Evolutionary conservation across 2,113 vertebrate species (phyloP).

Genomic region (Synodontis membranacea): DNA sequence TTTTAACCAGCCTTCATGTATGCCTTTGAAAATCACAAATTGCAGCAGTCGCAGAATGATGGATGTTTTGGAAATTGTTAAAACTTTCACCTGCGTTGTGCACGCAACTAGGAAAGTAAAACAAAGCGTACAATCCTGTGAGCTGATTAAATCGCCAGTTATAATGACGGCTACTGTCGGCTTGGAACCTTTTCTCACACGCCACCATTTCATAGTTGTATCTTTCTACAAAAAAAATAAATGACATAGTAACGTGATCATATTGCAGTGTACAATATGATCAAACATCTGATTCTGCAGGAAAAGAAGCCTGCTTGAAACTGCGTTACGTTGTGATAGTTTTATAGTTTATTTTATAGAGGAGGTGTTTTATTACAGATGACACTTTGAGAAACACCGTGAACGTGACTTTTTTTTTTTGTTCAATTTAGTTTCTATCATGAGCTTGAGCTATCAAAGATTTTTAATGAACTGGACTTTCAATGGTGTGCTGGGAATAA

Average conservation of each 20-base stretch:
- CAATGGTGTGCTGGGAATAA: background rate
- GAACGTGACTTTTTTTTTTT: background rate
- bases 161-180: constrained; percentile 3
- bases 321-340: background rate
- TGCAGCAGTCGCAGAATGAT: constrained; percentile 5
- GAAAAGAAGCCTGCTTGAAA: background rate
- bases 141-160: constrained; percentile 5
- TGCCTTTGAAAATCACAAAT: background rate
- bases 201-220: background rate
- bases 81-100: background rate
- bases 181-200: background rate
- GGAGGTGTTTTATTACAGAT: background rate
- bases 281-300: background rate
- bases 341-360: background rate
- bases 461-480: background rate
- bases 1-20: background rate
- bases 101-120: background rate
- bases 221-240: background rate
- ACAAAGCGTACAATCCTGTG: background rate
- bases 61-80: background rate
- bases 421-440: background rate
- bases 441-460: background rate
- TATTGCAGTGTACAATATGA: background rate
- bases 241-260: background rate
- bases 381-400: background rate